phyloP scores from a whole-genome alignment of 2,888 invertebrate species.

The Rhagium mordax region DNA sequence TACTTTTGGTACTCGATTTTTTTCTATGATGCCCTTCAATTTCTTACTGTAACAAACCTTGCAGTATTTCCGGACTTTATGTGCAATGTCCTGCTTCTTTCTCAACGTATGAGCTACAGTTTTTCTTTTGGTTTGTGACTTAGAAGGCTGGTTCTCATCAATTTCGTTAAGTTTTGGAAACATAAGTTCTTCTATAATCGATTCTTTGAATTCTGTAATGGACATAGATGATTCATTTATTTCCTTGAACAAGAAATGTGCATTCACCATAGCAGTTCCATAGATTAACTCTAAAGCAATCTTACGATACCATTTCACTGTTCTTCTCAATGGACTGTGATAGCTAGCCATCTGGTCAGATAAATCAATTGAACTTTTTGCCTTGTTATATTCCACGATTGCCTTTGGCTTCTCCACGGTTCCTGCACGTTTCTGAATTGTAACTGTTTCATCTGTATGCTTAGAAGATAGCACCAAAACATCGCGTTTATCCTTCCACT shows the following conservation, averaged over 20 bases:
- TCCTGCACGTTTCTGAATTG: neutral
- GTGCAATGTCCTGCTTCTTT: no score
- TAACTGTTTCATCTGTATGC: conserved; percentile 43
- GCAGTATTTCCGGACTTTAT: no score
- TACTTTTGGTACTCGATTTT: no score
- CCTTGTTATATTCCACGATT: conserved; percentile 46
- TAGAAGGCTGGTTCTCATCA: no score
- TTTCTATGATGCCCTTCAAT: no score
- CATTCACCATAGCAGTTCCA: neutral
- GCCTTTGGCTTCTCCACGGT: conserved; percentile 35
- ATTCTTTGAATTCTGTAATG: no score
- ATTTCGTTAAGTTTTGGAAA: no score
- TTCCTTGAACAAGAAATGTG: neutral
- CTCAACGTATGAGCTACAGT: no score
- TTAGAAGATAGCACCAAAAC: conserved; percentile 58
- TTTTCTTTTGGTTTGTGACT: no score
- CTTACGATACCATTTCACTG: conserved; percentile 48
- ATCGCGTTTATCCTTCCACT: conserved; percentile 60
- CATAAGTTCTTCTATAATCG: no score
- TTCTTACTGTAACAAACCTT: no score
- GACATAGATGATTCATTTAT: neutral
- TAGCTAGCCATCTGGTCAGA: conserved; percentile 50
- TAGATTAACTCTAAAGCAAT: conserved; percentile 14
- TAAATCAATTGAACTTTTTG: conserved; percentile 49
- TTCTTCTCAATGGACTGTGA: conserved; percentile 41